A percentile compares a stretch with the other conserved stretches of the same genome.
Evolutionary conservation across 2,888 invertebrate genomes (phyloP).

Genomic region (Empis livida): DNA sequence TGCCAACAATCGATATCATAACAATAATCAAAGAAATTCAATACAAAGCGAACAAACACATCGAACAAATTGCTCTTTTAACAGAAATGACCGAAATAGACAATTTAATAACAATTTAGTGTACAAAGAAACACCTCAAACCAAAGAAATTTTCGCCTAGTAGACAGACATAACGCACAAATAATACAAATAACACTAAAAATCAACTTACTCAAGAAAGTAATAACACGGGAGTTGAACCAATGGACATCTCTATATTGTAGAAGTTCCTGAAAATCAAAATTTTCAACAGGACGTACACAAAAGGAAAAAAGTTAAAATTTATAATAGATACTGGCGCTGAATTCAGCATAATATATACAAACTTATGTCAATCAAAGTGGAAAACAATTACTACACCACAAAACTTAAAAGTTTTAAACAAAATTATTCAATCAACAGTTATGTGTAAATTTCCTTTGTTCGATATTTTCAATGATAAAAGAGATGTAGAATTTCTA

Average conservation of each 20-base stretch:
- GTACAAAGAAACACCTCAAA: background rate
- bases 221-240: background rate
- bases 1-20: no score
- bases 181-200: background rate
- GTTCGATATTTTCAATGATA: background rate
- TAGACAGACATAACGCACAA: background rate
- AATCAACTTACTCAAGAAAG: background rate
- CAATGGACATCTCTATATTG: background rate
- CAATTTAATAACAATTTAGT: background rate
- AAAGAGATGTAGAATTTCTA: background rate
- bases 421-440: background rate
- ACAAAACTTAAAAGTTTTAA: background rate
- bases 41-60: background rate
- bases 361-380: background rate
- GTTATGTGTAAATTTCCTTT: background rate
- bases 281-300: background rate
- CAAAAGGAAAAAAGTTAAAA: background rate
- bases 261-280: background rate
- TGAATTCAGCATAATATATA: background rate
- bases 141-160: background rate
- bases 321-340: background rate
- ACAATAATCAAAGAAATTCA: no score
- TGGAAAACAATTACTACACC: background rate
- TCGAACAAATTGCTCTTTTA: background rate
- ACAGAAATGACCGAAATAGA: background rate